Evolutionary conservation across 2,888 invertebrate species (phyloP).

Genomic region (Chaetogeoica ovagalla): DNA sequence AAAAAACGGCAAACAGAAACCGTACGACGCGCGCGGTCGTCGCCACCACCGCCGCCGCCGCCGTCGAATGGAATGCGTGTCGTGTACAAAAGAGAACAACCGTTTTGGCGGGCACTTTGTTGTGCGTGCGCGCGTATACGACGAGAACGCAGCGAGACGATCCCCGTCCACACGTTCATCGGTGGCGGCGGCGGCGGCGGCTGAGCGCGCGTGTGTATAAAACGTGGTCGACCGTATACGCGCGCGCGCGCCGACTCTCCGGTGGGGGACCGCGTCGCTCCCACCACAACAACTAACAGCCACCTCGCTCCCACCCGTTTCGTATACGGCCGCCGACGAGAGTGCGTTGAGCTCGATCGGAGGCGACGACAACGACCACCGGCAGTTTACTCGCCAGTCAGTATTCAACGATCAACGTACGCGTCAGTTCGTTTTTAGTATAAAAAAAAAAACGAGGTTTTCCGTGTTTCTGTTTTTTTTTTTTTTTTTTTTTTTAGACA

Average conservation of each 20-base stretch:
- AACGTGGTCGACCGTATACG: slow-evolving; percentile 2
- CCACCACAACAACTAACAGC: not conserved
- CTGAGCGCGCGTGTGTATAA: not conserved
- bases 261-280: not conserved
- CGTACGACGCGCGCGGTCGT: slow-evolving; percentile 7
- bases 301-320: not conserved
- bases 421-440: not conserved
- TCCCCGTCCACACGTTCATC: slow-evolving; percentile 24
- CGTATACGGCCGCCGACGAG: slow-evolving; percentile 12
- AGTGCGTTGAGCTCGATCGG: slow-evolving; percentile 52
- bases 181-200: slow-evolving; percentile 6
- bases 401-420: slow-evolving; percentile 5
- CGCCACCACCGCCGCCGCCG: not conserved
- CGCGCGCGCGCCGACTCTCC: not conserved
- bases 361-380: slow-evolving; percentile 35
- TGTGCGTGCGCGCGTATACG: not conserved
- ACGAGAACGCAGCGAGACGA: not conserved
- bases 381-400: slow-evolving; percentile 31
- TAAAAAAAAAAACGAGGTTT: too few relatives aligned
- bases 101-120: slow-evolving; percentile 48
- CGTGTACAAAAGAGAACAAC: slow-evolving; percentile 48
- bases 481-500: too few relatives aligned
- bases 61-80: slow-evolving; percentile 46
- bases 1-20: slow-evolving; percentile 31
- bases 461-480: too few relatives aligned